These are phyloP conservation scores for Oxyteleia sp. DNA, from an alignment of 2,888 invertebrate genomes.

Conservation along the genomic window DNA sequence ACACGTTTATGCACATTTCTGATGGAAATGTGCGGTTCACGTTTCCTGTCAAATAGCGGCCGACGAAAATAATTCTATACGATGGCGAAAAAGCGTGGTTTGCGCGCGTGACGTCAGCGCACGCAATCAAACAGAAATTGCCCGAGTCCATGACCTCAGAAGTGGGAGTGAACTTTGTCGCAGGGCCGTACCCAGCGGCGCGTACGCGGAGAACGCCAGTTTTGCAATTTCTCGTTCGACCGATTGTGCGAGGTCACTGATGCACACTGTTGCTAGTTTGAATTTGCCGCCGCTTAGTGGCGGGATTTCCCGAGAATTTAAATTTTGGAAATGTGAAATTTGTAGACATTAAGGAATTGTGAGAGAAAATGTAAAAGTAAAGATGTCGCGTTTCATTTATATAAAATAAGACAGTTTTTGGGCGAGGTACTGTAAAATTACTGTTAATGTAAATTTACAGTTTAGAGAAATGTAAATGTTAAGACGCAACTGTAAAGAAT, in stretches of 20 bases:
- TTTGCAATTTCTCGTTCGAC: constrained; percentile 7
- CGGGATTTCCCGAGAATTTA: no score
- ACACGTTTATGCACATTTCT: no score
- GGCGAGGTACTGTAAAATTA: no score
- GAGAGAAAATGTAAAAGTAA: no score
- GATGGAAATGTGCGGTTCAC: neutral
- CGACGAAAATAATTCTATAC: constrained; percentile 13
- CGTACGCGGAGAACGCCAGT: neutral
- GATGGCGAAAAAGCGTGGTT: constrained; percentile 6
- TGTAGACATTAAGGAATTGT: no score
- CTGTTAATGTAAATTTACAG: no score
- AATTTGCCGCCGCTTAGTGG: neutral
- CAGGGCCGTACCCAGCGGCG: constrained; percentile 33
- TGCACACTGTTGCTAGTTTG: neutral
- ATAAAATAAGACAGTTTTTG: no score
- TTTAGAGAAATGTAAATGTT: no score
- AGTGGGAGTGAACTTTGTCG: constrained; percentile 61
- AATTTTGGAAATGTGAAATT: no score
- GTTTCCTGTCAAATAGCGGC: neutral
- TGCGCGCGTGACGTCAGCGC: constrained; percentile 27
- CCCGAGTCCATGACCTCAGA: constrained; percentile 63
- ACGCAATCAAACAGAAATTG: constrained; percentile 35
- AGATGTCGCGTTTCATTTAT: no score
- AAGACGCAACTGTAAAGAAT: no score
- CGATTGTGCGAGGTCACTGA: constrained; percentile 34